These are phyloP conservation scores for Sarcophaga peregrina DNA, from an alignment of 1,140 invertebrate species.

Conservation along the genomic window DNA sequence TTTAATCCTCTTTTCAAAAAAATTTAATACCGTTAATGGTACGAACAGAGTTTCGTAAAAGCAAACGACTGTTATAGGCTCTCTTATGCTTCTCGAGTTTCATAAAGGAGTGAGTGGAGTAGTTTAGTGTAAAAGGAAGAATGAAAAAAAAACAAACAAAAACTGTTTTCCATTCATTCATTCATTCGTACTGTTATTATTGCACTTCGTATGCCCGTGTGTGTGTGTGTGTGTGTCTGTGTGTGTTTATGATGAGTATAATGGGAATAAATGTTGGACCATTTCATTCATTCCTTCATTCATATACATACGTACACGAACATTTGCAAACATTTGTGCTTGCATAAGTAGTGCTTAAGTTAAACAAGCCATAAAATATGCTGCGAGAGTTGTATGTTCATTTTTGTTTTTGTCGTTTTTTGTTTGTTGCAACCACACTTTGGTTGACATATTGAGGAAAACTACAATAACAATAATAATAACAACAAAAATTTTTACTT, in stretches of 20 bases:
- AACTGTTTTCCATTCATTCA: no score
- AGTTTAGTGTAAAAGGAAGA: neutral
- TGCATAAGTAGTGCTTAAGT: neutral
- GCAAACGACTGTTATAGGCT: neutral
- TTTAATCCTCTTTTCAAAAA: neutral
- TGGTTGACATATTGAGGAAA: neutral
- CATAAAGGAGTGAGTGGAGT: neutral
- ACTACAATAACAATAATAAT: no score
- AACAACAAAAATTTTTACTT: no score
- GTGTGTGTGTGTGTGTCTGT: no score
- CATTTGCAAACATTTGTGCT: neutral
- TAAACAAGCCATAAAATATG: constrained; percentile 25
- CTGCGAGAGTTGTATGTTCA: neutral
- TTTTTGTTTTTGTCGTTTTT: neutral
- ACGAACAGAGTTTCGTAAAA: neutral
- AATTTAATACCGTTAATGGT: constrained; percentile 10
- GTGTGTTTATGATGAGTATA: no score
- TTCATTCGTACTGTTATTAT: no score
- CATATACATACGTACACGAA: no score
- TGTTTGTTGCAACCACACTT: neutral
- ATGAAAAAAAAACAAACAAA: neutral
- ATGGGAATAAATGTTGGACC: no score
- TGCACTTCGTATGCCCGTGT: no score
- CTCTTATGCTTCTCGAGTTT: no score
- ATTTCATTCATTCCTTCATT: neutral